phyloP scores from a whole-genome alignment of 2,113 vertebrate genomes.

The Cavia porcellus region DNA sequence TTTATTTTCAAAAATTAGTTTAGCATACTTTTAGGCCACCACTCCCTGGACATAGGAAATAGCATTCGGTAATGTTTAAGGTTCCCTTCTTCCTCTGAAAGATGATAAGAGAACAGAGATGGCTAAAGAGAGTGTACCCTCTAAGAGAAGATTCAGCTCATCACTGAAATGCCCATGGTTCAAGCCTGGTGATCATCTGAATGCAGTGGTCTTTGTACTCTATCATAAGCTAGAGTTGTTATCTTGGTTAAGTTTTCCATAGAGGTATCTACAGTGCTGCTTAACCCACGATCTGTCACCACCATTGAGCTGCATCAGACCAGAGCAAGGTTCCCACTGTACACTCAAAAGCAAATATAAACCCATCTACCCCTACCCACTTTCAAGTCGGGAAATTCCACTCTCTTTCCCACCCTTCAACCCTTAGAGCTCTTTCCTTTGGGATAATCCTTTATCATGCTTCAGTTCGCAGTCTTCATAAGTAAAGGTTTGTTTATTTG shows the following conservation, averaged over 20 bases:
- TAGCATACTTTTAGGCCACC: background rate
- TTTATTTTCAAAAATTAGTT: background rate
- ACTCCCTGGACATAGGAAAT: background rate
- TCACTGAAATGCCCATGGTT: background rate
- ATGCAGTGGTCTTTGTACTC: background rate
- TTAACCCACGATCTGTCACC: background rate
- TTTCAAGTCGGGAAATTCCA: background rate
- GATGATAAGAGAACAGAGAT: background rate
- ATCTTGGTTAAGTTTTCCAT: background rate
- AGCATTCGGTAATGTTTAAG: background rate
- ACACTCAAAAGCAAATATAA: background rate
- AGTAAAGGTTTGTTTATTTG: background rate
- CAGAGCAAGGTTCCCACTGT: background rate
- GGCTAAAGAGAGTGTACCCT: background rate
- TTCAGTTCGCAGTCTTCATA: background rate
- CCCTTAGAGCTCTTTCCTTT: background rate
- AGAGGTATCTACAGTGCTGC: background rate
- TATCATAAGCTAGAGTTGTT: background rate
- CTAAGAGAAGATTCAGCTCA: background rate
- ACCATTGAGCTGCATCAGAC: background rate
- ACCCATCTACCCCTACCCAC: background rate
- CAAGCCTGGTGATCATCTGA: background rate
- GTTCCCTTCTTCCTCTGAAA: background rate
- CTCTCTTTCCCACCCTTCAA: background rate
- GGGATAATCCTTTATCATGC: background rate